Conservation (phyloP, 2,797 vertebrate species). For the Gymnoscopelus braueri region DNA sequence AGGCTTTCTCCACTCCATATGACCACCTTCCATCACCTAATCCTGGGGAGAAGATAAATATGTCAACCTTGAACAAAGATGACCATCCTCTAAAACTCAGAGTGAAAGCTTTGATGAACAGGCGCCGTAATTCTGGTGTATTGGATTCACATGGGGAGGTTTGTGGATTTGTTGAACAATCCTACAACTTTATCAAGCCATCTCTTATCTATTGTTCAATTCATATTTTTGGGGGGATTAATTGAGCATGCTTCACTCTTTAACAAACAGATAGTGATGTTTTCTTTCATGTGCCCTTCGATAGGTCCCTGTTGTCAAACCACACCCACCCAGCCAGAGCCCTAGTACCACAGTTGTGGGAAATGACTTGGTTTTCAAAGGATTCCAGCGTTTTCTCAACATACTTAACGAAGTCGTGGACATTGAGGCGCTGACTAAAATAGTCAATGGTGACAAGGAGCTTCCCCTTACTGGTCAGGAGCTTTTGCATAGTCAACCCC, state of each 20-base stretch:
- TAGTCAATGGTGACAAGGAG: slow-evolving; percentile 55
- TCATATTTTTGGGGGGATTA: too few relatives aligned
- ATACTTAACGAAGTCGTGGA: slow-evolving; percentile 76
- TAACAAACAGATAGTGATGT: background rate
- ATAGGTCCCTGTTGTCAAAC: slow-evolving; percentile 32
- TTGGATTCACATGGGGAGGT: slow-evolving; percentile 38
- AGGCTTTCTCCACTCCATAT: slow-evolving; percentile 10
- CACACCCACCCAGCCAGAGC: background rate
- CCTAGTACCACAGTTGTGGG: slow-evolving; percentile 6
- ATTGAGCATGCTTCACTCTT: background rate
- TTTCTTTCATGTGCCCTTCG: background rate
- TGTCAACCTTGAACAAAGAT: background rate
- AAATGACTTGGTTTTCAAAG: slow-evolving; percentile 29
- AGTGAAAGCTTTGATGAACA: slow-evolving; percentile 55
- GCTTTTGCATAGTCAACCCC: background rate
- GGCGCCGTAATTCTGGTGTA: fast-evolving
- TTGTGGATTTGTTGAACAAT: slow-evolving; percentile 11
- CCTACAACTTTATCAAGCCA: background rate
- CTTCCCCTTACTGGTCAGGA: slow-evolving; percentile 4
- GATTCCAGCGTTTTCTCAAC: slow-evolving; percentile 70
- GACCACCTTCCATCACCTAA: too few relatives aligned
- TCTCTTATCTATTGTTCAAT: background rate
- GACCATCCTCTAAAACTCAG: slow-evolving; percentile 65
- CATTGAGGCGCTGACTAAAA: slow-evolving; percentile 58
- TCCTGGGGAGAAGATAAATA: background rate